A percentile compares a stretch with the other conserved stretches of the same genome.
Conservation (phyloP, 2,888 invertebrate genomes). For the Gasteruption jaculator region DNA sequence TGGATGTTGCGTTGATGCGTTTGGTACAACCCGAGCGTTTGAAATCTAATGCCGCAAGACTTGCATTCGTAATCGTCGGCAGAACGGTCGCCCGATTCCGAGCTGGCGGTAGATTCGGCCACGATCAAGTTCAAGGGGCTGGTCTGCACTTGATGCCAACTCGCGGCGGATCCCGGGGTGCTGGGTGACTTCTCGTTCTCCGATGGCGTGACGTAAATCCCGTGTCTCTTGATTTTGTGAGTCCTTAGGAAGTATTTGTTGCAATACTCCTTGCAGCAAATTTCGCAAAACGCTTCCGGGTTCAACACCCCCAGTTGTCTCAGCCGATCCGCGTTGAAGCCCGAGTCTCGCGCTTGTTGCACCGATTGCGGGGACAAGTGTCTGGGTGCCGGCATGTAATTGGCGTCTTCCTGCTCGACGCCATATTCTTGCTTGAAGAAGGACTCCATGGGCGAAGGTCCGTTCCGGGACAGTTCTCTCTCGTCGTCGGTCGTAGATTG, state of each 20-base stretch:
- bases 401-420: constrained; percentile 43
- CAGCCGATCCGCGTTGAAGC: constrained; percentile 69
- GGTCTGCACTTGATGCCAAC: constrained; percentile 61
- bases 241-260: constrained; percentile 89
- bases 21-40: constrained; percentile 49
- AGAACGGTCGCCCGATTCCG: constrained; percentile 53
- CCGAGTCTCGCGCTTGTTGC: constrained; percentile 66
- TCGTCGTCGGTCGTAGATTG: constrained; percentile 30
- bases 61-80: constrained; percentile 55
- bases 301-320: constrained; percentile 76
- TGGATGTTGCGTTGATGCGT: constrained; percentile 41
- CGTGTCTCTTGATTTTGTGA: constrained; percentile 92
- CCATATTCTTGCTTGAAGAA: constrained; percentile 46
- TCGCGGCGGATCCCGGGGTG: constrained; percentile 34
- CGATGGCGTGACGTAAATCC: constrained; percentile 67
- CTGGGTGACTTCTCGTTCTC: constrained; percentile 57
- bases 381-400: constrained; percentile 36
- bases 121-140: constrained; percentile 77
- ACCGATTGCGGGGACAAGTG: constrained; percentile 45
- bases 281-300: constrained; percentile 88
- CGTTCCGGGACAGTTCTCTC: constrained; percentile 31
- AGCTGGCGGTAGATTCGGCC: constrained; percentile 57
- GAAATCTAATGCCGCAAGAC: constrained; percentile 54
- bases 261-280: constrained; percentile 89
- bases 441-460: constrained; percentile 42